These are phyloP conservation scores for Chauna torquata DNA, from an alignment of 2,113 vertebrate species.

Conservation along the genomic window DNA sequence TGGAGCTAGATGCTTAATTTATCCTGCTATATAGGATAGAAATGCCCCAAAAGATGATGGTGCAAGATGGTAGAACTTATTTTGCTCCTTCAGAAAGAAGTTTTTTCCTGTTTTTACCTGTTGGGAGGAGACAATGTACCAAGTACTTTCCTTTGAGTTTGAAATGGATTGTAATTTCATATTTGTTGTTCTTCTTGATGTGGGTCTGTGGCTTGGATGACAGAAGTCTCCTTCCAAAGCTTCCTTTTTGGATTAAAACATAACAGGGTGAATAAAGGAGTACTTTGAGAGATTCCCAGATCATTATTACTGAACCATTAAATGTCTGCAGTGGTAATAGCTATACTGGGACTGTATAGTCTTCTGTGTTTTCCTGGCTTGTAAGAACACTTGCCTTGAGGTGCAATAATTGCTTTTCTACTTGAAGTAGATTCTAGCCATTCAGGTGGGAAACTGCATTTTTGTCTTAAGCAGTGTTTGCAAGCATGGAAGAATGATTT, in stretches of 20 bases:
- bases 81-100: background rate
- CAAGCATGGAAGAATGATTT: background rate
- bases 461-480: background rate
- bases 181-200: background rate
- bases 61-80: background rate
- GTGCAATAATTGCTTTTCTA: background rate
- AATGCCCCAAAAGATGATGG: background rate
- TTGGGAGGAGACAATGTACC: background rate
- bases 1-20: background rate
- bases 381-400: background rate
- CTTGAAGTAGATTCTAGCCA: background rate
- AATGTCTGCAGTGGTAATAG: background rate
- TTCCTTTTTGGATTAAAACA: background rate
- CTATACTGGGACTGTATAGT: background rate
- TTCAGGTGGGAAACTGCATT: background rate
- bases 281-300: background rate
- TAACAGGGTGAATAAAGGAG: background rate
- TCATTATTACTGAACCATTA: background rate
- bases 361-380: background rate
- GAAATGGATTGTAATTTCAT: background rate
- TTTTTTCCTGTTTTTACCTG: background rate
- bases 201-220: background rate
- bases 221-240: background rate
- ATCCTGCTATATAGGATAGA: background rate
- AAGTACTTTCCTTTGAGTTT: background rate